Conservation (phyloP, 2,888 invertebrate species). For the Xanthia togata region DNA sequence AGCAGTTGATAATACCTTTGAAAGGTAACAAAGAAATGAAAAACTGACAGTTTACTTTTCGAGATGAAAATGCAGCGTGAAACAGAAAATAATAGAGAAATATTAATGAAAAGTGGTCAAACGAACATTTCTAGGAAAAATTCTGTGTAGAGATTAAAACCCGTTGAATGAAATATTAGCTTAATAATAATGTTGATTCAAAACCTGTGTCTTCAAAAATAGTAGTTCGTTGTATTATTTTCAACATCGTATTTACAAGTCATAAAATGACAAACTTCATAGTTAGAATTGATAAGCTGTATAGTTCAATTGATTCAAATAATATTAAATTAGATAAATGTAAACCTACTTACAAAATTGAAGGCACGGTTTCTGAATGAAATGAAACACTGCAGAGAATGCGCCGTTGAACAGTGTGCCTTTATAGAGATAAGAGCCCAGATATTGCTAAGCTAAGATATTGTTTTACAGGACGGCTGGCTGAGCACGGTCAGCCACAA, state of each 20-base stretch:
- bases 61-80: neutral
- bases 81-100: neutral
- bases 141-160: neutral
- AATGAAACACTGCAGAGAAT: slow-evolving; percentile 32
- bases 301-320: neutral
- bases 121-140: neutral
- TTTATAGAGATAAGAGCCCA: slow-evolving; percentile 37
- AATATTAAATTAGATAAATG: neutral
- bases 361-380: neutral
- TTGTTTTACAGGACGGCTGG: slow-evolving; percentile 64
- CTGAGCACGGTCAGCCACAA: slow-evolving; percentile 63
- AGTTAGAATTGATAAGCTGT: neutral
- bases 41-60: neutral
- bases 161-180: neutral
- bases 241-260: neutral
- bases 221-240: neutral
- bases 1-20: neutral
- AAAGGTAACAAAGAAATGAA: neutral
- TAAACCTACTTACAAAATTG: neutral
- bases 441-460: slow-evolving; percentile 64
- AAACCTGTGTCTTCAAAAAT: neutral
- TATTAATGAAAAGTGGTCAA: neutral
- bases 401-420: slow-evolving; percentile 22
- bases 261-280: neutral
- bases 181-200: neutral